Conservation (phyloP, 2,797 vertebrate genomes). For the Potorous gilbertii region DNA sequence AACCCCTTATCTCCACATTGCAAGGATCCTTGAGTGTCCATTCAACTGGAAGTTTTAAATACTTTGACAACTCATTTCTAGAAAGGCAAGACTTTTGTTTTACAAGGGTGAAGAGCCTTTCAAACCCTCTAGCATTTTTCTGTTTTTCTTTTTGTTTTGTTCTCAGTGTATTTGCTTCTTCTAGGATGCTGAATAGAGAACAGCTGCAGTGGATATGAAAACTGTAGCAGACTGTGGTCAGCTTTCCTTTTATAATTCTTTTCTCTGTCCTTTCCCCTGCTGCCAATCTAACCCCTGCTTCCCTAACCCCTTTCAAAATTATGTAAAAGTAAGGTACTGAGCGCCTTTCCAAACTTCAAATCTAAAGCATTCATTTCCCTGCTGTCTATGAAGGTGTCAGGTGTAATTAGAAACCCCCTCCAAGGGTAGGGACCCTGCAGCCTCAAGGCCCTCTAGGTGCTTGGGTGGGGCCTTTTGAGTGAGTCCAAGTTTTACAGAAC, state of each 20-base stretch:
- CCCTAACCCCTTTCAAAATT: constrained; percentile 41
- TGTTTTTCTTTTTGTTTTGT: constrained; percentile 64
- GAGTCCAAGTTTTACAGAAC: no score
- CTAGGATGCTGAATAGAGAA: constrained; percentile 10
- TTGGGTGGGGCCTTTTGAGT: no score
- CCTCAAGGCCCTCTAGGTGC: no score
- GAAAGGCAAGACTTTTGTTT: constrained; percentile 56
- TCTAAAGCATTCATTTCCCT: constrained; percentile 49
- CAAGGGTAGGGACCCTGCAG: neutral
- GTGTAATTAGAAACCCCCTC: constrained; percentile 13
- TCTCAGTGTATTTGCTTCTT: constrained; percentile 9
- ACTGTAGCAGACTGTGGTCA: constrained; percentile 24
- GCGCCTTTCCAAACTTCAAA: constrained; percentile 60
- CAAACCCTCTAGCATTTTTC: constrained; percentile 42
- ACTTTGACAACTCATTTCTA: constrained; percentile 61
- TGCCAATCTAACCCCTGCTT: neutral
- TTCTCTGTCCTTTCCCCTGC: neutral
- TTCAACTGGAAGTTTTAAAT: constrained; percentile 60
- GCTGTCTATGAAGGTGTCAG: neutral
- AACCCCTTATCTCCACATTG: constrained; percentile 65
- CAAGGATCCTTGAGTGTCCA: constrained; percentile 43
- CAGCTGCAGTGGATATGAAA: constrained; percentile 68
- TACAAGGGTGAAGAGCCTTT: constrained; percentile 51
- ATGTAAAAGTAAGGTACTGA: constrained; percentile 31
- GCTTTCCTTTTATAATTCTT: constrained; percentile 50